Base-by-base conservation (phyloP, 1,140 invertebrate species). In the Zelostemma sp. region DNA sequence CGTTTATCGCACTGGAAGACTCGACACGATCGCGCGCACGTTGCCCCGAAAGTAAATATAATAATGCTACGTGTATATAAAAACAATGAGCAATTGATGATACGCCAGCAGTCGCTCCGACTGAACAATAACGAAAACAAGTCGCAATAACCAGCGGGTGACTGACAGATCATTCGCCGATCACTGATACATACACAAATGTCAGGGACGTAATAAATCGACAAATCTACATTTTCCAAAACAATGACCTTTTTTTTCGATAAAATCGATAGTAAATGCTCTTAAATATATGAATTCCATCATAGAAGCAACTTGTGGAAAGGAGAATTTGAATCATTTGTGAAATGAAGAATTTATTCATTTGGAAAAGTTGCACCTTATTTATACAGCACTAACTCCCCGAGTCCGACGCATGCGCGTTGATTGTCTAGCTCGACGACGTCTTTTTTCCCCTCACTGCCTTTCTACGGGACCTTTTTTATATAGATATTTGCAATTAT, bases 151-250 rank as follows among this genome's bases (percentile, higher is more conserved):
- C 48, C 28, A 67, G 33, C 43, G 48, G 54, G 57, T 68, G 33
- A 67, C 65, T 68, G 61, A 73, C 35, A 50, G 60, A 48, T 63
- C 45, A 67, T 59, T 66, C 55, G 35, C 58, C 53, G 66, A 65
- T 72, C 47, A 58, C 54, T 25, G 33, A 57, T n/a, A n/a, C n/a
- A n/a, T 56, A 55, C 31, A 59, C 54, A 59, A 51, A 68, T 70
- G 47, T 11, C 58, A 66, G 48, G 47, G 3, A 2, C 49, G 57
- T 46, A n/a, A n/a, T n/a, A n/a, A n/a, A n/a, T n/a, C n/a, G n/a
- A n/a, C n/a, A n/a, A n/a, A n/a, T n/a, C n/a, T n/a, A n/a, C n/a
- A n/a, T n/a, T n/a, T n/a, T n/a, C n/a, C n/a, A n/a, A n/a, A n/a
- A n/a, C n/a, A n/a, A n/a, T n/a, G n/a, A n/a, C n/a, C n/a, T n/a